Evolutionary conservation across 23 tunicate species (phyloP).

Genomic region (Ciona savignyi): DNA sequence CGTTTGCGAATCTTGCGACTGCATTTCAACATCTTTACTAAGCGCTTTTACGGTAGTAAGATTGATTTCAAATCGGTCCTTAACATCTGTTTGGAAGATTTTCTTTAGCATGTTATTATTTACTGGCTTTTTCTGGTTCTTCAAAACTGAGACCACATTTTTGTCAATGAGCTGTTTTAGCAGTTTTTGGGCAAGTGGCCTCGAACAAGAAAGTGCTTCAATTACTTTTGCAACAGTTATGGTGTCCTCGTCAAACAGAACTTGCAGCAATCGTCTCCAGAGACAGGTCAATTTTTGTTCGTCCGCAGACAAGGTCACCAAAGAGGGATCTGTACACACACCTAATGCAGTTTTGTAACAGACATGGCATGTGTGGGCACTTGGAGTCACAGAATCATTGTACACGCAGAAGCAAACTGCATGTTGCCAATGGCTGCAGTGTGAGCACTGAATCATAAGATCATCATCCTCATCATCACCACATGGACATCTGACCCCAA

Average conservation of each 20-base stretch:
- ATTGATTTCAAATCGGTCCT: background rate
- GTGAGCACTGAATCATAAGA: conserved; percentile 46
- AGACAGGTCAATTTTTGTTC: conserved; percentile 25
- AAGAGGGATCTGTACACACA: conserved; percentile 49
- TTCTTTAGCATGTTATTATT: background rate
- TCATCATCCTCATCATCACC: conserved; percentile 55
- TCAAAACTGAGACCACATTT: background rate
- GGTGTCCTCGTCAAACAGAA: background rate
- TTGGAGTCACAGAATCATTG: conserved; percentile 22
- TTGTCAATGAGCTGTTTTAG: background rate
- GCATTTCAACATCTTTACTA: too few species aligned
- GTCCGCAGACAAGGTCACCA: conserved; percentile 19
- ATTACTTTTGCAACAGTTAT: too few species aligned
- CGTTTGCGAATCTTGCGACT: too few species aligned
- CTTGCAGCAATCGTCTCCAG: background rate
- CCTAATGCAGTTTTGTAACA: conserved; percentile 34
- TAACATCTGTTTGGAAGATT: background rate
- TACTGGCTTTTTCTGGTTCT: background rate
- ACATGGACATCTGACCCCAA: conserved; percentile 85
- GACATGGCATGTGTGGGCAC: conserved; percentile 44
- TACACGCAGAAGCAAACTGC: conserved; percentile 75
- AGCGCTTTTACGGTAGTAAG: background rate
- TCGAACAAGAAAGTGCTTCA: background rate
- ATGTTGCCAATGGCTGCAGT: conserved; percentile 79
- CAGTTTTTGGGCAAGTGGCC: background rate